Evolutionary conservation across 2,797 vertebrate genomes (phyloP).

Genomic region (Sebastes minor): DNA sequence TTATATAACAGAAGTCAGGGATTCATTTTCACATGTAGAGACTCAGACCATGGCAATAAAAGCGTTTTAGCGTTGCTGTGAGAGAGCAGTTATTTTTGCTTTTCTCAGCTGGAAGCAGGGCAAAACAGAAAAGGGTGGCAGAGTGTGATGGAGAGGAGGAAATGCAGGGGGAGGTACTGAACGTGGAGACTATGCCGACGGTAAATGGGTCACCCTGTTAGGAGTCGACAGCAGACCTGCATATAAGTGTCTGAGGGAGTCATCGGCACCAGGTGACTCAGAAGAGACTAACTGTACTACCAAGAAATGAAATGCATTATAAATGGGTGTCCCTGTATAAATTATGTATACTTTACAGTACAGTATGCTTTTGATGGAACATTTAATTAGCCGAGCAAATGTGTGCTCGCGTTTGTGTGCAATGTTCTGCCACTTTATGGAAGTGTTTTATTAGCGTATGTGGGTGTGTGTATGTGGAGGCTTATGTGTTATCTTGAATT

Average conservation of each 20-base stretch:
- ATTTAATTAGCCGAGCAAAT: conserved; percentile 64
- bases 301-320: conserved; percentile 4
- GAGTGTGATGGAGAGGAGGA: conserved; percentile 38
- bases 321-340: conserved; percentile 17
- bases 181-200: conserved; percentile 44
- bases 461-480: conserved; percentile 77
- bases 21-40: conserved; percentile 51
- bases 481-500: conserved; percentile 77
- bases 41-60: conserved; percentile 57
- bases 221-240: conserved; percentile 51
- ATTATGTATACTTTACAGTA: conserved; percentile 32
- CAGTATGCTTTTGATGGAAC: conserved; percentile 47
- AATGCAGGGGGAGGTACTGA: conserved; percentile 51
- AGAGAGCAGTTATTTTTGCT: conserved; percentile 77
- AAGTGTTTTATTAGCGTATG: conserved; percentile 78
- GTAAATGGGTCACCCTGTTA: conserved; percentile 79
- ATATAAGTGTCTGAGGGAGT: conserved; percentile 17
- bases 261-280: conserved; percentile 27
- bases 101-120: conserved; percentile 70
- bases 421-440: conserved; percentile 71
- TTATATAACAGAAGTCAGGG: conserved; percentile 19
- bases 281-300: not conserved
- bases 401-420: conserved; percentile 61
- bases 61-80: conserved; percentile 55
- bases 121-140: conserved; percentile 59